Percentiles rank a stretch among this genome's conserved stretches.
phyloP scores from a whole-genome alignment of 2,888 invertebrate genomes.

The Falcaria lacertinaria region DNA sequence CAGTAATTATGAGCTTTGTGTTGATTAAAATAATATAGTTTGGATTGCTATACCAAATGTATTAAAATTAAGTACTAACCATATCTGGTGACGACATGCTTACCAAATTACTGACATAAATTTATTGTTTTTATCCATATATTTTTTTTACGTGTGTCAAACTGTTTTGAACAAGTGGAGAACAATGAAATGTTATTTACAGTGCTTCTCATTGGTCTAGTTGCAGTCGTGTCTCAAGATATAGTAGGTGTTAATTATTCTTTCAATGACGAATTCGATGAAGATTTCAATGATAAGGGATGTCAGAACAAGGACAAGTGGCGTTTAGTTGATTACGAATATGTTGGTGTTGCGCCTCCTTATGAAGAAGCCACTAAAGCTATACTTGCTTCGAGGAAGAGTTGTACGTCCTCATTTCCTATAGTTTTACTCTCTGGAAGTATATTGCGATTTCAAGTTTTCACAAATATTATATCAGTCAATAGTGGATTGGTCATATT shows the following conservation, averaged over 20 bases:
- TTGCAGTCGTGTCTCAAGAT: slow-evolving; percentile 13
- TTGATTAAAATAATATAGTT: not conserved
- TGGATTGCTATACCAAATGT: too few species aligned
- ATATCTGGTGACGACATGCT: too few species aligned
- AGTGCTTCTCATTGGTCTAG: not conserved
- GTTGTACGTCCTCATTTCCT: slow-evolving; percentile 24
- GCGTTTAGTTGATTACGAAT: slow-evolving; percentile 4
- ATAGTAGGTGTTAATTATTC: slow-evolving; percentile 19
- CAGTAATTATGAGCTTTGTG: not conserved
- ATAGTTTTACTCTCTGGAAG: slow-evolving; percentile 18
- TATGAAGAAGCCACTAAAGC: not conserved
- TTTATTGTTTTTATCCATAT: too few species aligned
- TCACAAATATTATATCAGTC: slow-evolving; percentile 13
- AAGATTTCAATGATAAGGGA: slow-evolving; percentile 1
- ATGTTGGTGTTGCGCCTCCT: slow-evolving; percentile 1
- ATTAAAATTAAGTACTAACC: too few species aligned
- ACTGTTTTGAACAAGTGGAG: not conserved
- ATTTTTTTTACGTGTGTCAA: too few species aligned
- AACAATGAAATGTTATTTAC: not conserved
- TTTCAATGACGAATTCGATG: slow-evolving; percentile 10
- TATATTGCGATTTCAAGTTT: slow-evolving; percentile 21
- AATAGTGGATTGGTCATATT: slow-evolving; percentile 21
- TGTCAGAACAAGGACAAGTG: slow-evolving; percentile 3
- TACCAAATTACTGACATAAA: too few species aligned
- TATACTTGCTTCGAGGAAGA: slow-evolving; percentile 17